Evolutionary conservation across 1,140 invertebrate species (phyloP), one percentile per base, ranked within the genome.

Genomic region (Drosophila pachea): DNA sequence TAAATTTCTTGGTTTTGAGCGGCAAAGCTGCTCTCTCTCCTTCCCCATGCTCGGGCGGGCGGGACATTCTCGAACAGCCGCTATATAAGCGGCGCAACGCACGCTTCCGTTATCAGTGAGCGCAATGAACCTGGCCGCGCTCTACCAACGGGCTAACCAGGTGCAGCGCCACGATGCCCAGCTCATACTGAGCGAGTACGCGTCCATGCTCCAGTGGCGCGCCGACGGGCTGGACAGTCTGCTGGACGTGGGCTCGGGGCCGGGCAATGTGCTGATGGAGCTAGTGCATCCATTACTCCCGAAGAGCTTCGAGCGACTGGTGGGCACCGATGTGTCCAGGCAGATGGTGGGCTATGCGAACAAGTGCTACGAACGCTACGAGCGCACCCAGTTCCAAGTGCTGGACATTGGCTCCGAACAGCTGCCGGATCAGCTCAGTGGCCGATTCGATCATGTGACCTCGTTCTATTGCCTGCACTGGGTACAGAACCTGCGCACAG

Each of bases 391-490:
- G 4, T 97, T 95, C 78, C 78, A 90, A 2, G 89, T 93, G 22
- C 81, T 95, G 60, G 93, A 96, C 76, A 94, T 96, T 48, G 91
- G 92, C 1, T 78, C 86, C 4, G 82, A 92, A 0, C 43, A 45
- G 7, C 31, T 89, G 14, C 82, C 87, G 0, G 45, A 67, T 16
- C 62, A 82, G 9, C 32, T 88, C 7, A 40, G 36, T 0, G 91
- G 89, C n/a, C 86, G 89, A 33, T 95, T 94, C 72, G 91, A 94
- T 66, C 94, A 95, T 76, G 92, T 93, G 1, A 93, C 95, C 52
- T 96, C 95, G 0, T 95, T 96, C 74, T 95, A 95, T 79, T 94
- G 95, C 68, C 89, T 96, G 0, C 95, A 96, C 73, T 97, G 95
- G 95, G 93, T 95, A 33, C 92, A 93, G 63, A 92, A 95, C 76